These are phyloP conservation scores for Watsonalla cultraria DNA, from an alignment of 2,888 invertebrate genomes.

Conservation along the genomic window DNA sequence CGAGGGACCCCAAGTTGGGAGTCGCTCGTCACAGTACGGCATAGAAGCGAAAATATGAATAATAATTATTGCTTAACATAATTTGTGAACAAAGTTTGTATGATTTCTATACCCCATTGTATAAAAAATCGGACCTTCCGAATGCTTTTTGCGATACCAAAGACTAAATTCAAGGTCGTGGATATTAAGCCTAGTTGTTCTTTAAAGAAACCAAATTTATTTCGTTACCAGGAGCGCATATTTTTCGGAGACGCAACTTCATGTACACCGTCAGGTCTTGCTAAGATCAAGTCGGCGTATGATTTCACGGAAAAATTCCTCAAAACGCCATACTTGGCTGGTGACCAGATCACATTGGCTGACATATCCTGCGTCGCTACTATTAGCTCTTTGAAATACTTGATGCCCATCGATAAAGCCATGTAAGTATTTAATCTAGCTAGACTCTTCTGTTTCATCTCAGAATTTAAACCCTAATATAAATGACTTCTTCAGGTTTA, in stretches of 20 bases:
- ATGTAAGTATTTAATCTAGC: conserved; percentile 13
- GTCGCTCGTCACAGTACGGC: too few relatives aligned
- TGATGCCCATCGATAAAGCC: conserved; percentile 31
- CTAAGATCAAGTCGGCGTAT: conserved; percentile 27
- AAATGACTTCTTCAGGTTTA: too few relatives aligned
- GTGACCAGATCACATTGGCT: conserved; percentile 76
- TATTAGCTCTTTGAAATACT: conserved; percentile 49
- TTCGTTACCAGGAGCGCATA: conserved; percentile 20
- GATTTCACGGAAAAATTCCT: conserved; percentile 68
- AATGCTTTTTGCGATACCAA: too few relatives aligned
- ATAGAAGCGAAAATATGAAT: too few relatives aligned
- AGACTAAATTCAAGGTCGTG: too few relatives aligned
- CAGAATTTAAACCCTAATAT: too few relatives aligned
- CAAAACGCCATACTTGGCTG: conserved; percentile 68
- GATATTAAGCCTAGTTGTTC: neutral
- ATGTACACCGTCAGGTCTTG: conserved; percentile 17
- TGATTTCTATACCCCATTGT: too few relatives aligned
- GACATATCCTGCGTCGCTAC: conserved; percentile 74
- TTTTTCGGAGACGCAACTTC: conserved; percentile 21
- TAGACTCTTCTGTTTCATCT: neutral
- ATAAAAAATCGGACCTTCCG: too few relatives aligned
- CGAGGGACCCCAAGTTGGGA: too few relatives aligned
- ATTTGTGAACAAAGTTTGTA: too few relatives aligned
- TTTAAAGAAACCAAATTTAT: neutral
- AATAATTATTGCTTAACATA: too few relatives aligned